Base-by-base conservation (phyloP, 2,113 vertebrate species). In the Peromyscus polionotus region DNA sequence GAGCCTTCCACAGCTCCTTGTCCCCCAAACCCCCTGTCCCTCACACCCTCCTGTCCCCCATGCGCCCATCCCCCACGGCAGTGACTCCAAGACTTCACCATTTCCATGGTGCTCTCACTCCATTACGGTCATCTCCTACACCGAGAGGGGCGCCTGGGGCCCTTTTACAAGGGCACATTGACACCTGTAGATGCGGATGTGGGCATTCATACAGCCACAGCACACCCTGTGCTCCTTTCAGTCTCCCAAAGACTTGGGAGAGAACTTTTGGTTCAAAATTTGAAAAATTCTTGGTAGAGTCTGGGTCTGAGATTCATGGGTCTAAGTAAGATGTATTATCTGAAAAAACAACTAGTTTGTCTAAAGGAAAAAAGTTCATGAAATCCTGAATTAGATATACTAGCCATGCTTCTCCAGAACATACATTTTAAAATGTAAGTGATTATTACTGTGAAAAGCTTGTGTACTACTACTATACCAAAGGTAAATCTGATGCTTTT, bases 211-310 rank as follows among this genome's bases (percentile, higher is more conserved):
- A 17, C 20, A 57, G 17, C 7, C 14, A 87, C 31, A 7, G 33
- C 13, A 42, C 51, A 54, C 28, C 22, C 2, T n/a, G 13, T 59
- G 24, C 48, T 80, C 33, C 90, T 85, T 65, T 26, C 5, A 85
- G 19, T 2, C n/a, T 87, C 68, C 45, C 14, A 90, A 26, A 89
- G 39, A 59, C 3, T 65, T n/a, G n/a, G 63, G 7, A 51, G 57
- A 92, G 51, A 90, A 76, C 14, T 84, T 94, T 81, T 95, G 63
- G 17, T 33, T 90, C 36, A 79, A 33, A 48, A 26, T 79, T 84
- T 93, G 61, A 22, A 93, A 73, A 1, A 48, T 91, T 76, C 31
- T 65, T 88, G 19, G 16, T 70, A 83, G 77, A 88, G 3, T 75
- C 22, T 93, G 51, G 26, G 54, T 7, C 48, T 92, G 36, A 92